A percentile compares a stretch with the other conserved stretches of the same genome.
Evolutionary conservation across 2,113 vertebrate genomes (phyloP).

Genomic region (Lates calcarifer): DNA sequence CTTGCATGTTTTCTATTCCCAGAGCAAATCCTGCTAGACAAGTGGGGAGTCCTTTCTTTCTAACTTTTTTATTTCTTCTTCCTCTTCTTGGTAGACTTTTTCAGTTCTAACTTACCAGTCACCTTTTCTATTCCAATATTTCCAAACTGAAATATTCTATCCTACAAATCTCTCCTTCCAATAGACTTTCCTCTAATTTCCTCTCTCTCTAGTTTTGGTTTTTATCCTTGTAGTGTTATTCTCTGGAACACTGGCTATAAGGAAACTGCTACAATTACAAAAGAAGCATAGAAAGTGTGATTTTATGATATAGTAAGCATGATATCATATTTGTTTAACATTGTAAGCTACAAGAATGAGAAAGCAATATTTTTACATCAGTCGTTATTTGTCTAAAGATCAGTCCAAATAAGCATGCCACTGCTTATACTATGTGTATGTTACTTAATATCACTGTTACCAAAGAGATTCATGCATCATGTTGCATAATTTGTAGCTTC

Average conservation of each 20-base stretch:
- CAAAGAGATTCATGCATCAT: constrained; percentile 48
- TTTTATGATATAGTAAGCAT: constrained; percentile 34
- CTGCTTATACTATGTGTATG: constrained; percentile 60
- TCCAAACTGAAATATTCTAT: constrained; percentile 79
- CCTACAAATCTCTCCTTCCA: constrained; percentile 79
- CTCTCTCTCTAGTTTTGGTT: constrained; percentile 83
- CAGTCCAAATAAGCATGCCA: constrained; percentile 71
- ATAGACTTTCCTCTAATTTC: constrained; percentile 69
- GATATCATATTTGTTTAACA: constrained; percentile 14
- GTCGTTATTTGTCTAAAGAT: constrained; percentile 19
- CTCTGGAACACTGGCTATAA: constrained; percentile 90
- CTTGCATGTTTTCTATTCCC: constrained; percentile 76
- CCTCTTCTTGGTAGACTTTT: constrained; percentile 69
- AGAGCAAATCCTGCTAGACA: constrained; percentile 51
- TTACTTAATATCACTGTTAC: constrained; percentile 46
- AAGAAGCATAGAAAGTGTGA: neutral
- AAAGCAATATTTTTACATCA: neutral
- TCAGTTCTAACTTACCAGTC: constrained; percentile 76
- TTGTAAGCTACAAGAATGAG: constrained; percentile 3
- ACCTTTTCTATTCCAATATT: constrained; percentile 78
- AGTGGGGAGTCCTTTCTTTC: constrained; percentile 70
- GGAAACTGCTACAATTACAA: constrained; percentile 20
- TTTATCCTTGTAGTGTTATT: constrained; percentile 85
- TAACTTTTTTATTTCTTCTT: constrained; percentile 63
- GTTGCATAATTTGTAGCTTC: constrained; percentile 44